Conservation (phyloP, 2,888 invertebrate genomes). For the Platycheirus rosarum region DNA sequence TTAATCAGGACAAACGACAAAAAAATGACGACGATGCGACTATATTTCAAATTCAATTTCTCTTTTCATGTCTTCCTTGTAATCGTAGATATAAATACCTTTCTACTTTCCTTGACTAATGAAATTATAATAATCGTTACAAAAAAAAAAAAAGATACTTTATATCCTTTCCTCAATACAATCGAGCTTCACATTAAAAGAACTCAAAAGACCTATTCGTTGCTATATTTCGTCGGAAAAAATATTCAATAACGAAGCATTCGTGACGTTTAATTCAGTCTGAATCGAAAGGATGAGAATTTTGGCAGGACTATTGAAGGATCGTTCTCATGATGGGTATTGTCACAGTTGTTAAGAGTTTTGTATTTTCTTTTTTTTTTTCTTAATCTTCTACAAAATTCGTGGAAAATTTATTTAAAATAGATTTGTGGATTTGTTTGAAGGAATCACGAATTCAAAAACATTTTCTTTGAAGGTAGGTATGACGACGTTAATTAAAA, state of each 20-base stretch:
- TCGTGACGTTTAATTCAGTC: background rate
- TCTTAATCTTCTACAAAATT: too few species aligned
- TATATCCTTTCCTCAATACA: background rate
- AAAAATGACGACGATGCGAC: background rate
- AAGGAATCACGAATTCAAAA: too few species aligned
- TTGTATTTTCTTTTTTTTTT: too few species aligned
- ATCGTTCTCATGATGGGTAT: background rate
- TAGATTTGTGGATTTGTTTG: too few species aligned
- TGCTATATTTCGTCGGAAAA: background rate
- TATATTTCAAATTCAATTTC: conserved; percentile 13
- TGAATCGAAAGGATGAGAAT: background rate
- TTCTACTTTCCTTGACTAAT: conserved; percentile 13
- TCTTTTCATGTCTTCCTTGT: conserved; percentile 4
- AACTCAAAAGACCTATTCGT: background rate
- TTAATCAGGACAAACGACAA: conserved; percentile 11
- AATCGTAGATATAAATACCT: background rate
- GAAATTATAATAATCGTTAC: conserved; percentile 17
- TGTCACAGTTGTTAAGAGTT: too few species aligned
- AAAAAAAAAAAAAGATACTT: background rate
- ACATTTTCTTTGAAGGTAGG: too few species aligned
- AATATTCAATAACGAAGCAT: background rate
- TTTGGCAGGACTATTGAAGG: background rate
- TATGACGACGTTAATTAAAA: too few species aligned
- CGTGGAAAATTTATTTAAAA: too few species aligned
- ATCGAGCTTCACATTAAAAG: background rate